These are phyloP conservation scores for Caenorhabditis tropicalis DNA, from an alignment of 1,140 invertebrate genomes.

Conservation along the genomic window DNA sequence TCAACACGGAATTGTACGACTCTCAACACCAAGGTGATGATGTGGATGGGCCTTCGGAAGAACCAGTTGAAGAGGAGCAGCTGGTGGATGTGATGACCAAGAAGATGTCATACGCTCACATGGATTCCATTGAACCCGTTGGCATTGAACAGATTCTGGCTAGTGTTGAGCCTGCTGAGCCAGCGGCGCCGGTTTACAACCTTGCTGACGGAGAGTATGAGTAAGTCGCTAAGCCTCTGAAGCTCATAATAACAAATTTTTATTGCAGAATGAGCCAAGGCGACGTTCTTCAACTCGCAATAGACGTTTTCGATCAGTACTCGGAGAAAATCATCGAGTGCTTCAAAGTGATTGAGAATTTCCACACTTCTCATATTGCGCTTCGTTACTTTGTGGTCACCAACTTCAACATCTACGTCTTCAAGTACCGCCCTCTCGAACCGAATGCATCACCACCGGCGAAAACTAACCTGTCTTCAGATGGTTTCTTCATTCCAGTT, in stretches of 20 bases:
- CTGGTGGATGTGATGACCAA: conserved; percentile 27
- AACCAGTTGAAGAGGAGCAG: neutral
- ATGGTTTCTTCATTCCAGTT: neutral
- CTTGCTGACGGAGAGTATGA: conserved; percentile 1
- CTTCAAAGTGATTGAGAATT: conserved; percentile 27
- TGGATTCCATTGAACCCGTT: neutral
- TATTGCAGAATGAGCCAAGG: conserved; percentile 27
- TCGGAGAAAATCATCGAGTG: conserved; percentile 24
- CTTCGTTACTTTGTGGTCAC: conserved; percentile 12
- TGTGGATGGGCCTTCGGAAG: neutral
- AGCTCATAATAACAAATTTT: neutral
- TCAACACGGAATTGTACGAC: neutral
- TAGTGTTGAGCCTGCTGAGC: neutral
- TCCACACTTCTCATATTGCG: neutral
- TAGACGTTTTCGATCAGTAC: neutral
- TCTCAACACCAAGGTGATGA: neutral
- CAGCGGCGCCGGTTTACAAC: neutral
- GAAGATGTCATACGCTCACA: neutral
- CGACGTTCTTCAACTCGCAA: neutral
- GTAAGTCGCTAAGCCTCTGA: neutral
- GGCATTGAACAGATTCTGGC: neutral
- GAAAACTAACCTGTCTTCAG: neutral
- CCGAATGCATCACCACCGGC: neutral
- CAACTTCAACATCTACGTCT: neutral
- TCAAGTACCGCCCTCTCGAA: neutral